These are phyloP conservation scores for Holacanthus passer DNA, from an alignment of 2,113 vertebrate species.

Conservation along the genomic window DNA sequence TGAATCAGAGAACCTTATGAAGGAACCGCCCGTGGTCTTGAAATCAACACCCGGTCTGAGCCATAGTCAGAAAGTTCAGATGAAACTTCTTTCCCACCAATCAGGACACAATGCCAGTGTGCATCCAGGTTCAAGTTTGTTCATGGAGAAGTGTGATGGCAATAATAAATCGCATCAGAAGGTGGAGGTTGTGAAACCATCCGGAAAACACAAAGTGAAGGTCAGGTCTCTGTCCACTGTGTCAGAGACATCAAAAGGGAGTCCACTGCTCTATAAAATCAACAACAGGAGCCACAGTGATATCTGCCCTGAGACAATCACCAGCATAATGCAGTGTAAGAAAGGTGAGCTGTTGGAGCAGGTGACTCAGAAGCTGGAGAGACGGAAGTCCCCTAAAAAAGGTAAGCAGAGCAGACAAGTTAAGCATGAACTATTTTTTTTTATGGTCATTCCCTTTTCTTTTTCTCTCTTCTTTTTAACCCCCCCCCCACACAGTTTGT, in stretches of 20 bases:
- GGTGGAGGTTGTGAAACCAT: conserved; percentile 61
- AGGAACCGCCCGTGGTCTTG: conserved; percentile 56
- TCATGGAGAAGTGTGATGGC: background rate
- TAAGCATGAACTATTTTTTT: background rate
- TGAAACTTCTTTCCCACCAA: conserved; percentile 57
- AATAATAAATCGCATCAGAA: conserved; percentile 39
- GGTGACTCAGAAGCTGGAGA: conserved; percentile 82
- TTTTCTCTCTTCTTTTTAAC: background rate
- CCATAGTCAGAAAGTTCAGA: conserved; percentile 60
- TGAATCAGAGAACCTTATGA: conserved; percentile 55
- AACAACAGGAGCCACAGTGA: conserved; percentile 79
- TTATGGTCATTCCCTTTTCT: background rate
- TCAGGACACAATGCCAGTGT: conserved; percentile 4
- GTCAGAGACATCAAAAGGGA: conserved; percentile 84
- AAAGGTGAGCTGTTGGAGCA: conserved; percentile 75
- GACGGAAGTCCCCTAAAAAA: conserved; percentile 80
- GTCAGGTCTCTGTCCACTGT: conserved; percentile 78
- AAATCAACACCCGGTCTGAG: conserved; percentile 62
- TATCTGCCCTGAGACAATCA: conserved; percentile 78
- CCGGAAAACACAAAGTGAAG: conserved; percentile 79
- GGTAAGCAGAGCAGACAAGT: conserved; percentile 78
- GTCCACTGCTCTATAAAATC: conserved; percentile 81
- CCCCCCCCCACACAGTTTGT: conserved; percentile 18
- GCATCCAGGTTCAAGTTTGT: background rate
- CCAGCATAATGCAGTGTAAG: conserved; percentile 79